Conservation (phyloP, 2,797 vertebrate genomes). For the Pangasius sanitwongsei region DNA sequence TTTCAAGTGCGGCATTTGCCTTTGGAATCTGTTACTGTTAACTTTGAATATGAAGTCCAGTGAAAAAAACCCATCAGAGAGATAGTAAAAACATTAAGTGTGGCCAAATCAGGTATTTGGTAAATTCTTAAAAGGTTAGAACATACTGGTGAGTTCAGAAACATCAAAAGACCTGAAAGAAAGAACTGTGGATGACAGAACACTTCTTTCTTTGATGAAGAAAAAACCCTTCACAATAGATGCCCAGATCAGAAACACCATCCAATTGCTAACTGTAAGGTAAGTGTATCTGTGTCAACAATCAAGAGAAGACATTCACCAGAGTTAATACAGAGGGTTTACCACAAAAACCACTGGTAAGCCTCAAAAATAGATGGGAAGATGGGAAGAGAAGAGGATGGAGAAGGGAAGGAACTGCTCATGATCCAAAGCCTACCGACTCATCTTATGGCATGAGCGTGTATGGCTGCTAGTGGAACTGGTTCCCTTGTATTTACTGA, state of each 20-base stretch:
- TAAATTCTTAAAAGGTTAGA: neutral
- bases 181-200: neutral
- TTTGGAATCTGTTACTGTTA: neutral
- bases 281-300: slow-evolving; percentile 38
- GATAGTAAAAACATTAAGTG: neutral
- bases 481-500: neutral
- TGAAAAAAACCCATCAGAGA: too few relatives aligned
- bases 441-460: neutral
- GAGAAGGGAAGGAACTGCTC: neutral
- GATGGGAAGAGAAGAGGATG: neutral
- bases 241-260: slow-evolving; percentile 40
- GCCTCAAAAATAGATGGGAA: neutral
- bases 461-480: neutral
- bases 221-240: slow-evolving; percentile 39
- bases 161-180: neutral
- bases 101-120: neutral
- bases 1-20: neutral
- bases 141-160: neutral
- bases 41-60: neutral
- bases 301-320: neutral
- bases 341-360: neutral
- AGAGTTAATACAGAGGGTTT: neutral
- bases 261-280: too few relatives aligned
- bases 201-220: neutral
- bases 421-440: neutral